Evolutionary conservation across 2,797 vertebrate species (phyloP).

Genomic region (Sitta carolinensis): DNA sequence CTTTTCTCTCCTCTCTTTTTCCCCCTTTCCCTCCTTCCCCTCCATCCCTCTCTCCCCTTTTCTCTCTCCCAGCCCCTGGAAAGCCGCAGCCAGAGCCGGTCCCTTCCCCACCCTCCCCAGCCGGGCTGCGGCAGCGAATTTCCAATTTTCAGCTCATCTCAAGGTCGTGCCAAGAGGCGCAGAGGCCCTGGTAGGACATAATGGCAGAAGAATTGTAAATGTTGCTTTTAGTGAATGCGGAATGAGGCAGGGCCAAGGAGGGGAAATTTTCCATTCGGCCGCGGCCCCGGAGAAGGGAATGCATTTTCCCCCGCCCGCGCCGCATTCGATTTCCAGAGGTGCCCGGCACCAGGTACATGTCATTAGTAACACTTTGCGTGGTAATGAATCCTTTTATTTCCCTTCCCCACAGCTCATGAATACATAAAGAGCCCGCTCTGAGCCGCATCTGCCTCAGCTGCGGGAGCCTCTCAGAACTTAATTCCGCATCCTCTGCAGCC

Average conservation of each 20-base stretch:
- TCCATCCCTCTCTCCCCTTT: not conserved
- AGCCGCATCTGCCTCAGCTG: conserved; percentile 80
- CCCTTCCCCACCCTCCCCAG: conserved; percentile 5
- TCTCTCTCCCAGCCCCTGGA: not conserved
- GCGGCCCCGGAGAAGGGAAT: conserved; percentile 78
- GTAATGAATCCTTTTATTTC: conserved; percentile 99
- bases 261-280: conserved; percentile 89
- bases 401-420: conserved; percentile 94
- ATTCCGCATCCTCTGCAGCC: conserved; percentile 61
- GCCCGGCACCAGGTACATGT: conserved; percentile 96
- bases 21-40: not conserved
- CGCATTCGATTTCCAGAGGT: conserved; percentile 99
- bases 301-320: conserved; percentile 94
- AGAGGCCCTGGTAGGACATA: conserved; percentile 98
- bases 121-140: conserved; percentile 73
- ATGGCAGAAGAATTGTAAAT: conserved; percentile 97
- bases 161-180: conserved; percentile 89
- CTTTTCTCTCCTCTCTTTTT: no score
- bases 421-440: conserved; percentile 89
- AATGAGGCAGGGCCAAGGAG: conserved; percentile 82
- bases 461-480: conserved; percentile 65
- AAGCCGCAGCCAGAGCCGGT: conserved; percentile 26
- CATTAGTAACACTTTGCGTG: conserved; percentile 99
- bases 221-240: conserved; percentile 90
- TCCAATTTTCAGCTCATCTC: conserved; percentile 97